Base-by-base conservation (phyloP, 2,888 invertebrate genomes). In the Spilarctia lutea region DNA sequence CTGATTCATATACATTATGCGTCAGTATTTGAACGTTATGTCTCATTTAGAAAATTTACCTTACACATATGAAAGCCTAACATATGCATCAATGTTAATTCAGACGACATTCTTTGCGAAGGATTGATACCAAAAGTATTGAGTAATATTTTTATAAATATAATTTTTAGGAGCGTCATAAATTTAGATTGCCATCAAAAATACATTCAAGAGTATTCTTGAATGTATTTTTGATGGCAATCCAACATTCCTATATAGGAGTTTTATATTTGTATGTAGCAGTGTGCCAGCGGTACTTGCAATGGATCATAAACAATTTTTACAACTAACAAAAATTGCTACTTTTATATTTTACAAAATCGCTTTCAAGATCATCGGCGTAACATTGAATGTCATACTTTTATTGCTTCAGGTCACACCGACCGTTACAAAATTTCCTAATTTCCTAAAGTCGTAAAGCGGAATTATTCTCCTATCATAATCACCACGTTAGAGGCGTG, bases 401-500 rank as follows among this genome's bases (percentile, higher is more conserved):
- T 81, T 79, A 83, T 76, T 74, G 66, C 70, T 63, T n/a, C 72
- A 80, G 73, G 77, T 77, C 75, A 72, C 76, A 76, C 30, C 65
- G 79, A 76, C 27, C 68, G 79, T 85, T 77, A 81, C 75, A 77
- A 80, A 63, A 80, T 83, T 80, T 81, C 56, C 75, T 81, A 83
- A 84, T 84, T 83, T 84, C 82, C 85, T 80, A 56, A 68, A 75
- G 71, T 52, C 76, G 68, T 85, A 78, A 80, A 83, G 75, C 30
- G 63, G 74, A 83, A 78, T 80, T 75, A 80, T 83, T 83, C 73
- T 80, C 77, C 65, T 75, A 72, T 81, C 76, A 66, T 80, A 78
- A 83, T 80, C 80, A 77, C 75, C 48, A 66, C 30, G 71, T 56
- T 76, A 33, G 74, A 73, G 67, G 68, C 33, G 74, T 75, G 83